phyloP scores from a whole-genome alignment of 2,797 vertebrate species.

The Danio aesculapii region DNA sequence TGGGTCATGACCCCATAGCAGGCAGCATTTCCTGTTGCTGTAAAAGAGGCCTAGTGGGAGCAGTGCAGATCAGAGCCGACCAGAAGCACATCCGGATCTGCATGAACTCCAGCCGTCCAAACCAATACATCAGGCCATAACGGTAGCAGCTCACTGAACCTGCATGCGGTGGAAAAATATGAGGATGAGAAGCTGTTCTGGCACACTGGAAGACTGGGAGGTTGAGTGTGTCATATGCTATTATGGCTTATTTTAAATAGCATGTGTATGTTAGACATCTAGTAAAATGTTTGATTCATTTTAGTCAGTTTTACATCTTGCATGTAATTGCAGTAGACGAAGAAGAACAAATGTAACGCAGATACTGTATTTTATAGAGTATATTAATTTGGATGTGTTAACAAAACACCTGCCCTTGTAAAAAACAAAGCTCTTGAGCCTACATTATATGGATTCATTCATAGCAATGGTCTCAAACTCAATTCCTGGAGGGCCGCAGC shows the following conservation, averaged over 20 bases:
- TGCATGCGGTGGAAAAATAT: slow-evolving; percentile 9
- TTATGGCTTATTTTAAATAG: background rate
- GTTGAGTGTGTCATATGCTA: background rate
- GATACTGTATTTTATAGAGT: background rate
- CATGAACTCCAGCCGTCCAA: slow-evolving; percentile 64
- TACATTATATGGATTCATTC: background rate
- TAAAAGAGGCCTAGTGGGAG: slow-evolving; percentile 72
- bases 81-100: slow-evolving; percentile 66
- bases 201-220: background rate
- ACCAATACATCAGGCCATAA: slow-evolving; percentile 70
- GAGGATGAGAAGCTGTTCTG: slow-evolving; percentile 2
- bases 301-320: too few relatives aligned
- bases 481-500: too few relatives aligned
- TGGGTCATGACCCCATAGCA: slow-evolving; percentile 74
- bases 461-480: background rate
- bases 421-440: background rate
- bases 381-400: background rate
- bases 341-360: too few relatives aligned
- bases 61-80: slow-evolving; percentile 70
- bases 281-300: background rate
- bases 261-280: background rate
- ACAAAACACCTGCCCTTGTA: background rate
- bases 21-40: slow-evolving; percentile 82
- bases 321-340: background rate
- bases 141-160: slow-evolving; percentile 64